A percentile compares a stretch with the other conserved stretches of the same genome.
phyloP scores from a whole-genome alignment of 2,888 invertebrate species.

The Enoplolaimus lenunculus region DNA sequence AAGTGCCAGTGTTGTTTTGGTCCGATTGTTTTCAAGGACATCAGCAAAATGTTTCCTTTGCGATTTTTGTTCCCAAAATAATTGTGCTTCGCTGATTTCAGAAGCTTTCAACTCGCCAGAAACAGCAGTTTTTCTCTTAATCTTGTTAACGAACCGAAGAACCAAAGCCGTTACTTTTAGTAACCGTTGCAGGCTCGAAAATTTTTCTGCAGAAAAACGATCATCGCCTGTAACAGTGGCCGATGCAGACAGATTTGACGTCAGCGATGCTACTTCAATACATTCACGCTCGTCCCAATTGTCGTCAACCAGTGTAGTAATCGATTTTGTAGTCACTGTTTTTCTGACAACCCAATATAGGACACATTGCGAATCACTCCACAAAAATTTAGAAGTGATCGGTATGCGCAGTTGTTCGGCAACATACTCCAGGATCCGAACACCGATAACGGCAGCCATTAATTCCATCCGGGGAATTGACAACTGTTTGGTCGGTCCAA shows the following conservation, averaged over 20 bases:
- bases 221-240: neutral
- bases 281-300: no score
- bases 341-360: conserved; percentile 27
- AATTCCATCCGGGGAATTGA: conserved; percentile 26
- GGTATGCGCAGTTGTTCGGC: conserved; percentile 25
- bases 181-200: neutral
- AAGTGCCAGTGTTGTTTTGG: neutral
- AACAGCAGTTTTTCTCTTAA: neutral
- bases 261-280: no score
- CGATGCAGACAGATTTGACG: no score
- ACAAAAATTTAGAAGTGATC: conserved; percentile 22
- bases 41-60: neutral
- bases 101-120: neutral
- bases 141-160: neutral
- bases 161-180: neutral
- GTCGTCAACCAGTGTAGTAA: conserved; percentile 28
- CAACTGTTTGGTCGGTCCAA: conserved; percentile 28
- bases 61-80: neutral
- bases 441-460: conserved; percentile 12
- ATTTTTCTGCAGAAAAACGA: neutral
- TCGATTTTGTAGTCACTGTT: conserved; percentile 23
- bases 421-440: conserved; percentile 22
- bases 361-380: conserved; percentile 26
- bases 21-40: no score
- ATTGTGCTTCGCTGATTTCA: neutral